phyloP scores from a whole-genome alignment of 1,140 invertebrate species.

The Drosophila seguyi region DNA sequence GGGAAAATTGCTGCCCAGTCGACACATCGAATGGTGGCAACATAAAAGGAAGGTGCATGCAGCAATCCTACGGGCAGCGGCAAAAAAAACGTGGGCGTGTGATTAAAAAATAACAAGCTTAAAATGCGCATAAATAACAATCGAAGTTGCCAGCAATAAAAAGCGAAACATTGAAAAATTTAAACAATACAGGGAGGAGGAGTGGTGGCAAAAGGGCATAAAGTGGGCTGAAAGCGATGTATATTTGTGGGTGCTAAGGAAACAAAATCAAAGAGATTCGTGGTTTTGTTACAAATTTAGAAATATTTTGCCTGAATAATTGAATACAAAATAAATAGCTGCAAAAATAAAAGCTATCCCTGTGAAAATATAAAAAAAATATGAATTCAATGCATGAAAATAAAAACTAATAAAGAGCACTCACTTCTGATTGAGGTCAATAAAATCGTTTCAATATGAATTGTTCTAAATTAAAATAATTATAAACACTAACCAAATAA shows the following conservation, averaged over 20 bases:
- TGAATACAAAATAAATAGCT: constrained; percentile 1
- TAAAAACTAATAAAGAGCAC: not conserved
- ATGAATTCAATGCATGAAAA: not conserved
- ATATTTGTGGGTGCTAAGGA: not conserved
- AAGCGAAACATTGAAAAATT: constrained; percentile 25
- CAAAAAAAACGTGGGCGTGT: constrained; percentile 63
- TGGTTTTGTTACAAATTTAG: constrained; percentile 7
- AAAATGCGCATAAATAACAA: constrained; percentile 76
- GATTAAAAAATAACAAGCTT: constrained; percentile 81
- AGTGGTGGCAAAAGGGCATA: not conserved
- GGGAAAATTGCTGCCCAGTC: constrained; percentile 29
- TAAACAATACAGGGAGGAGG: constrained; percentile 14
- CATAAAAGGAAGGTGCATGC: constrained; percentile 13
- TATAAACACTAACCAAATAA: not conserved
- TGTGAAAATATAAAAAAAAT: not conserved
- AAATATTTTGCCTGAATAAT: constrained; percentile 13
- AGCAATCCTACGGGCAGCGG: constrained; percentile 24
- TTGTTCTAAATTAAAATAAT: not conserved
- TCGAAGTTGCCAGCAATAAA: constrained; percentile 35
- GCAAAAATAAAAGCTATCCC: too few species aligned
- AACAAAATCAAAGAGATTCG: not conserved
- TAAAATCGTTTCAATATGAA: not conserved
- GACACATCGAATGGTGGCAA: not conserved
- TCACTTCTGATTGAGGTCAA: not conserved
- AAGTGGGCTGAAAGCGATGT: not conserved